phyloP scores from a whole-genome alignment of 1,140 invertebrate species.

The Nylanderia fulva region DNA sequence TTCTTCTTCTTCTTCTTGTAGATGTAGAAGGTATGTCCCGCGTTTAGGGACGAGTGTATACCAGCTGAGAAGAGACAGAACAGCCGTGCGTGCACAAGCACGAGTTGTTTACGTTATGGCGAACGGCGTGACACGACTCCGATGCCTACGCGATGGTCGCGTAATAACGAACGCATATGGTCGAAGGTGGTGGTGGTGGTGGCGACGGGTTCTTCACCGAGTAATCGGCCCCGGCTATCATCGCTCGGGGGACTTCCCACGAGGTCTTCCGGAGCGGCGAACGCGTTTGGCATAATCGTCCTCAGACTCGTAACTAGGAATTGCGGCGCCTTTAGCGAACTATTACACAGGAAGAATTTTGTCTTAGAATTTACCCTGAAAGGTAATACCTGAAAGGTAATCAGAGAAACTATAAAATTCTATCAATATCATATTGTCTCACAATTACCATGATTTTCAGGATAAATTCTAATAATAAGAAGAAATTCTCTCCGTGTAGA shows the following conservation, averaged over 20 bases:
- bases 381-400: too few relatives aligned
- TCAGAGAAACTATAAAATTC: too few relatives aligned
- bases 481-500: too few relatives aligned
- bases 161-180: constrained; percentile 51
- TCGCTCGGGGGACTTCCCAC: constrained; percentile 54
- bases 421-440: too few relatives aligned
- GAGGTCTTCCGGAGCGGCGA: constrained; percentile 50
- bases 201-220: constrained; percentile 44
- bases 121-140: constrained; percentile 25
- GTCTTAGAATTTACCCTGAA: too few relatives aligned
- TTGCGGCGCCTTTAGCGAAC: not conserved
- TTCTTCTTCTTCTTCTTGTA: not conserved
- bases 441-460: too few relatives aligned
- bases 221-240: constrained; percentile 48
- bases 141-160: constrained; percentile 1
- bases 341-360: too few relatives aligned
- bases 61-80: not conserved
- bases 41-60: not conserved
- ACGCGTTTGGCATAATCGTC: constrained; percentile 36
- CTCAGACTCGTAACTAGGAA: constrained; percentile 31
- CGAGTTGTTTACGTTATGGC: constrained; percentile 35
- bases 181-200: not conserved
- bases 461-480: too few relatives aligned
- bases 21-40: not conserved
- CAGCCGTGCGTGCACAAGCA: not conserved